Percentiles rank a stretch among this genome's conserved stretches.
Conservation (phyloP, 2,888 invertebrate species). For the Cyaniris semiargus region DNA sequence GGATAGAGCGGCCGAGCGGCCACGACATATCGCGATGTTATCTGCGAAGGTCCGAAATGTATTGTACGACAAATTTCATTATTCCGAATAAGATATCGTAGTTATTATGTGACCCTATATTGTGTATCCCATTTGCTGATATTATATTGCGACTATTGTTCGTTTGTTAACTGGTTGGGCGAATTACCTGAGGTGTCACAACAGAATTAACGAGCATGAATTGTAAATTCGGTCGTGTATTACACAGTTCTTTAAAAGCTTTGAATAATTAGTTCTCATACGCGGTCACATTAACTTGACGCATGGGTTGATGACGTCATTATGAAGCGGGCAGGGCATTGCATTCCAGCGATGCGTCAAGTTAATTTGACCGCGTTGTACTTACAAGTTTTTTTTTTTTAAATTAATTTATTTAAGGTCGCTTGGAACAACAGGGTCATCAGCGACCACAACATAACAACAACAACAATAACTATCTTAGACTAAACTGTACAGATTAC, state of each 20-base stretch:
- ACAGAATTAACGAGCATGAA: neutral
- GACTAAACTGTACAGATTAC: too few relatives aligned
- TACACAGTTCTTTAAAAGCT: neutral
- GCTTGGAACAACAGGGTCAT: too few relatives aligned
- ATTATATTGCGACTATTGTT: neutral
- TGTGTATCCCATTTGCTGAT: slow-evolving; percentile 26
- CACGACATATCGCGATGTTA: slow-evolving; percentile 17
- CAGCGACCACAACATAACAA: too few relatives aligned
- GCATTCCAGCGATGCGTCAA: too few relatives aligned
- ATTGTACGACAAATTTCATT: slow-evolving; percentile 25
- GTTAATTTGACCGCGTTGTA: too few relatives aligned
- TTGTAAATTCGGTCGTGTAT: neutral
- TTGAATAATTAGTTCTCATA: too few relatives aligned
- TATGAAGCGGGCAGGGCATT: too few relatives aligned
- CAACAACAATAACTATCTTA: too few relatives aligned
- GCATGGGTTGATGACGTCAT: too few relatives aligned
- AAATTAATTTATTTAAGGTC: too few relatives aligned
- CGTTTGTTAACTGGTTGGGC: neutral
- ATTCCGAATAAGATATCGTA: slow-evolving; percentile 21
- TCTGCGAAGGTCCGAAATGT: slow-evolving; percentile 15
- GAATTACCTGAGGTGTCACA: neutral
- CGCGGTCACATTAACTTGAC: too few relatives aligned
- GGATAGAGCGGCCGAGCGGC: slow-evolving; percentile 27
- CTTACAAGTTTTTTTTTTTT: too few relatives aligned
- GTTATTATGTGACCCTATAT: slow-evolving; percentile 16